phyloP scores from a whole-genome alignment of 1,140 invertebrate species.

The Phymastichus coffea region DNA sequence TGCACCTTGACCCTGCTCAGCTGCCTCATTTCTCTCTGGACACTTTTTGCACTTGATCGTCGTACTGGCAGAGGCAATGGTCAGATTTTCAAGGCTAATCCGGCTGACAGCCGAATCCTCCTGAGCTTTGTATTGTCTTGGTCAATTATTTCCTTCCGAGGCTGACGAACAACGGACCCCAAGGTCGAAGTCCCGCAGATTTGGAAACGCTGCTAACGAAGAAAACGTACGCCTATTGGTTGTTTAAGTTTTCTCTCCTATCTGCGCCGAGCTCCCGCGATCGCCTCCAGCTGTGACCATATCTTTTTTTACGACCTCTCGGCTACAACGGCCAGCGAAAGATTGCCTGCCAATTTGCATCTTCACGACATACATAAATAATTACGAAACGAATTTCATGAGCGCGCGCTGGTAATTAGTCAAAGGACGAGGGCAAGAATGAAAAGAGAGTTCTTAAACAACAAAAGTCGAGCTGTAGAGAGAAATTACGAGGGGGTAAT shows the following conservation, averaged over 20 bases:
- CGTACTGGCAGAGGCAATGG: background rate
- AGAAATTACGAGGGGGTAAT: slow-evolving; percentile 13
- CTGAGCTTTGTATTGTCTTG: slow-evolving; percentile 10
- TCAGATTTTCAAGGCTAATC: slow-evolving; percentile 6
- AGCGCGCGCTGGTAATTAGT: background rate
- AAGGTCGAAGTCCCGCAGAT: too few species aligned
- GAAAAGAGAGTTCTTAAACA: too few species aligned
- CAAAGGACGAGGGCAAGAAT: background rate
- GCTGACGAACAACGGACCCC: background rate
- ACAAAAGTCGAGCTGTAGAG: too few species aligned
- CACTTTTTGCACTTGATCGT: background rate
- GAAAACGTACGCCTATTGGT: background rate
- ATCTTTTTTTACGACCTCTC: slow-evolving; percentile 11
- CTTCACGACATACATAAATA: too few species aligned
- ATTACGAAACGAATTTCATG: too few species aligned
- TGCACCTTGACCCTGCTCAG: background rate
- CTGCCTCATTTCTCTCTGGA: background rate
- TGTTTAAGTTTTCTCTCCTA: too few species aligned
- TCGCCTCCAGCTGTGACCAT: background rate
- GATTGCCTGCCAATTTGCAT: too few species aligned
- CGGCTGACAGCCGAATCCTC: background rate
- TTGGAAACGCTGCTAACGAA: background rate
- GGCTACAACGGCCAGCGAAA: too few species aligned
- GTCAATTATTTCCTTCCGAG: background rate
- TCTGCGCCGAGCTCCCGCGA: too few species aligned